Conservation (phyloP, 2,113 vertebrate species). For the Hydrolagus affinis region DNA sequence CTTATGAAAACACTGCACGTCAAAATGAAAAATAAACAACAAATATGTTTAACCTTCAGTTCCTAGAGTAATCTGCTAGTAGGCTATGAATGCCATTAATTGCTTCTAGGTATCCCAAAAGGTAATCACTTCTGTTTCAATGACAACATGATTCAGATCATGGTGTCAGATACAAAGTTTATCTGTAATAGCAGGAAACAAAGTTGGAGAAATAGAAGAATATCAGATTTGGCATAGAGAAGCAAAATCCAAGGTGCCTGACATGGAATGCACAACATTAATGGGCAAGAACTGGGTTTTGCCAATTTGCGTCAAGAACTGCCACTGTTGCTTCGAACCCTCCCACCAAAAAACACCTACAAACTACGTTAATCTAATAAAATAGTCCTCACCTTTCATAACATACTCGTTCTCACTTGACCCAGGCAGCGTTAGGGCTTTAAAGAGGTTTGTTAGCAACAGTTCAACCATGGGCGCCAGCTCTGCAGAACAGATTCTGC, state of each 20-base stretch:
- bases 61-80: neutral
- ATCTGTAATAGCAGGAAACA: no score
- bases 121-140: neutral
- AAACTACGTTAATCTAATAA: no score
- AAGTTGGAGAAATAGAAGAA: no score
- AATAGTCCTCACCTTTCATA: slow-evolving; percentile 79
- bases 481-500: slow-evolving; percentile 79
- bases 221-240: neutral
- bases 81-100: neutral
- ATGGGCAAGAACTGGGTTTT: neutral
- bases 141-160: neutral
- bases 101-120: neutral
- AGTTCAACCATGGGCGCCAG: slow-evolving; percentile 86
- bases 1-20: neutral
- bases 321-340: no score
- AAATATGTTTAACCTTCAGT: neutral
- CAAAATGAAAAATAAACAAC: neutral
- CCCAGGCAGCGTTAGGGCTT: slow-evolving; percentile 81
- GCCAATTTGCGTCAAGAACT: neutral
- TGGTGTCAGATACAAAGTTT: neutral
- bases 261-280: neutral
- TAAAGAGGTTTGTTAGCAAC: slow-evolving; percentile 88
- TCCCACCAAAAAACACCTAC: neutral
- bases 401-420: slow-evolving; percentile 97
- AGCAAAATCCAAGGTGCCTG: neutral